A percentile compares a stretch with the other conserved stretches of the same genome.
phyloP scores from a whole-genome alignment of 2,113 vertebrate species.

The mouse (Mus musculus) region DNA sequence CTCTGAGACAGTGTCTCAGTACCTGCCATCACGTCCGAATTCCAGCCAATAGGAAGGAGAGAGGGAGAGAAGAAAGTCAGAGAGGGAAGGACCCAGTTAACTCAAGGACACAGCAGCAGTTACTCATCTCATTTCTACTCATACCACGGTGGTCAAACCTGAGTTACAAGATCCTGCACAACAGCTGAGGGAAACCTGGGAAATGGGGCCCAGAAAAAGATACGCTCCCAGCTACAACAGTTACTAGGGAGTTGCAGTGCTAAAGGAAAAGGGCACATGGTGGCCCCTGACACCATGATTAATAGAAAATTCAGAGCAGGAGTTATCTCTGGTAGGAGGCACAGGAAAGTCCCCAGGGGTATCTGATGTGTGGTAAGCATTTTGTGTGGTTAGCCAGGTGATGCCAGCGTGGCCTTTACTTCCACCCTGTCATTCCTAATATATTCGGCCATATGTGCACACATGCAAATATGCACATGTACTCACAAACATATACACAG shows the following conservation, averaged over 20 bases:
- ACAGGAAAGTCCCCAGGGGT: background rate
- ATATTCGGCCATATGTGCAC: background rate
- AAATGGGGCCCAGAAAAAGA: background rate
- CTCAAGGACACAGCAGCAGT: background rate
- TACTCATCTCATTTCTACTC: background rate
- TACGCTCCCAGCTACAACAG: background rate
- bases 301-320: background rate
- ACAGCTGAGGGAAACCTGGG: background rate
- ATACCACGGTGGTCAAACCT: background rate
- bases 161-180: background rate
- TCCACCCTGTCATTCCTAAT: background rate
- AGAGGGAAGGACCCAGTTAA: background rate
- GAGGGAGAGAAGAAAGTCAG: background rate
- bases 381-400: slow-evolving; percentile 27
- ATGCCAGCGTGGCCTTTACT: slow-evolving; percentile 12
- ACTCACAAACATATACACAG: background rate
- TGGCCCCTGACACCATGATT: background rate
- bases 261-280: background rate
- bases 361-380: background rate
- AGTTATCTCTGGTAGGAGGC: background rate
- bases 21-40: background rate
- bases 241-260: background rate
- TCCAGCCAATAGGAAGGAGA: background rate
- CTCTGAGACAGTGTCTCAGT: background rate
- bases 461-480: background rate